Base-by-base conservation (phyloP, 2,888 invertebrate genomes). In the Rhagophthalmus giganteus region DNA sequence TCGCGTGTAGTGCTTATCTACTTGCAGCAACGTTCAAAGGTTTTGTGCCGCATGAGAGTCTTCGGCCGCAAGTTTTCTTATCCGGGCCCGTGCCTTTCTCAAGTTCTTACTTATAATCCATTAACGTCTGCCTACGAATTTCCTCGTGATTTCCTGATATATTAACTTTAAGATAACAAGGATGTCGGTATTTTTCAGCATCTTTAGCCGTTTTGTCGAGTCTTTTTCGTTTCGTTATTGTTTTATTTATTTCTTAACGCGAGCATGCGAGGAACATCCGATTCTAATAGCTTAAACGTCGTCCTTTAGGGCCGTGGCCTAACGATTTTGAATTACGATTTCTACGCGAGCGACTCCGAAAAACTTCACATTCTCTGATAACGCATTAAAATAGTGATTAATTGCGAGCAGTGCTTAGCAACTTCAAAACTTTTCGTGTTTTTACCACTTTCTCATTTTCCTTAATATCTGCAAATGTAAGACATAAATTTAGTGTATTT, bases 381-480 rank as follows among this genome's bases (percentile, higher is more conserved):
- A 67, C 65, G 62, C 64, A 63, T 63, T 63, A 67, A 68, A n/a
- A 65, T 57, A 63, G 63, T 69, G 70, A 70, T 68, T 66, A 68
- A 69, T n/a, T 69, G 64, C 59, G 60, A 54, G 54, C 61, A 57
- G 58, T 62, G 66, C 61, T 65, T 67, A 67, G 67, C 66, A 68
- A 66, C 65, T 67, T 63, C 58, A 54, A 66, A 70, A 70, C 61
- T 69, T 71, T 65, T 63, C 64, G 58, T 61, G 67, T 66, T 66
- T 66, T 65, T 66, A 64, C 65, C 67, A 65, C 65, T 66, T 65
- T 65, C 65, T 63, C 64, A 62, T 65, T 64, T 63, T 56, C 61
- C 61, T 67, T 69, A 69, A 70, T 70, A 69, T 69, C 66, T 64
- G 65, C 67, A 70, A 71, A 71, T 70, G 71, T 65, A 64, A 61